Conservation (phyloP, 2,888 invertebrate species). For the Pollenia angustigena region DNA sequence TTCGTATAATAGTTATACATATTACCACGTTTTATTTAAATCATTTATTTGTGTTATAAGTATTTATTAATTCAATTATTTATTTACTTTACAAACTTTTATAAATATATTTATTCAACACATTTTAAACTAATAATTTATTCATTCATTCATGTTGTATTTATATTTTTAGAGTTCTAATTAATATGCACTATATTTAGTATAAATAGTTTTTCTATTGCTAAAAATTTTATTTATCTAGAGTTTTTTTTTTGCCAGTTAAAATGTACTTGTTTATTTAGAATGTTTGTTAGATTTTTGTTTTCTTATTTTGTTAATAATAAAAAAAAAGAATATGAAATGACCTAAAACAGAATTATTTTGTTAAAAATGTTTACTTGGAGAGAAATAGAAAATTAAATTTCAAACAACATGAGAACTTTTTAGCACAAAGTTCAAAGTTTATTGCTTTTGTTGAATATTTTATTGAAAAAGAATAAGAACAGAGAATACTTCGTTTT, state of each 20-base stretch:
- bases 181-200: background rate
- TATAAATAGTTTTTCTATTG: slow-evolving; percentile 45
- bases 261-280: background rate
- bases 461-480: no score
- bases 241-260: background rate
- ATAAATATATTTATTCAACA: slow-evolving; percentile 25
- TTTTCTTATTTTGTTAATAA: no score
- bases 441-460: no score
- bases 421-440: no score
- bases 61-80: background rate
- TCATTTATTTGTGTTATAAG: background rate
- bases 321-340: no score
- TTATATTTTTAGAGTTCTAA: background rate
- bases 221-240: slow-evolving; percentile 44
- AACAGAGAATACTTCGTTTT: no score
- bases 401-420: no score
- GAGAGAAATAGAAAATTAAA: no score
- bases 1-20: slow-evolving; percentile 12
- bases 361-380: no score
- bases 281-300: background rate
- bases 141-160: background rate
- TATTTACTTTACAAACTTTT: slow-evolving; percentile 13
- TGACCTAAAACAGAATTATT: no score
- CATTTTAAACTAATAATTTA: background rate
- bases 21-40: background rate